Conservation (phyloP, 2,797 vertebrate genomes). For the Sebastes itinus region DNA sequence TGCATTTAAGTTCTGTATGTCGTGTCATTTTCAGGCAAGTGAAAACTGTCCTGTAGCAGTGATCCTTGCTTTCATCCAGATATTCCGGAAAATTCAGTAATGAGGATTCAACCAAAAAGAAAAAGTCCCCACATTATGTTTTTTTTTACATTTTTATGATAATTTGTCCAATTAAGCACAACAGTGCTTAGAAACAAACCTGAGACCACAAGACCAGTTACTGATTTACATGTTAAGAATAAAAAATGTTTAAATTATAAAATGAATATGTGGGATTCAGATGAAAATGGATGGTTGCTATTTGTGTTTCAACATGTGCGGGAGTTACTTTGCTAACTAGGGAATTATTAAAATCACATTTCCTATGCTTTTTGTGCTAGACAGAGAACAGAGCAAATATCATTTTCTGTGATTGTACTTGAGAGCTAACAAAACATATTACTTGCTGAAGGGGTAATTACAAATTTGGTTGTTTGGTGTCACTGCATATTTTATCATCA, state of each 20-base stretch:
- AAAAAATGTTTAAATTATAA: background rate
- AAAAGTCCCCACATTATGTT: background rate
- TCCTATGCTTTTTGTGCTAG: background rate
- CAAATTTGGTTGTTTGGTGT: background rate
- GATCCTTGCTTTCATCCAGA: background rate
- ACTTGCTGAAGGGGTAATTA: constrained; percentile 6
- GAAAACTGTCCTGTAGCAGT: background rate
- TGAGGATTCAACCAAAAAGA: background rate
- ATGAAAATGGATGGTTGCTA: background rate
- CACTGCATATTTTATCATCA: background rate
- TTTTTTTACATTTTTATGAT: background rate
- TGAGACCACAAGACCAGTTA: background rate
- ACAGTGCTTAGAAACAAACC: background rate
- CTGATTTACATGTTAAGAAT: background rate
- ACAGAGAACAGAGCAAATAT: constrained; percentile 4
- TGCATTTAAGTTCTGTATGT: background rate
- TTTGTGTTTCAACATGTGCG: background rate
- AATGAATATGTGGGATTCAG: background rate
- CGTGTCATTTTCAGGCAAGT: background rate
- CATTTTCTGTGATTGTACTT: background rate
- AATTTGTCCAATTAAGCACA: background rate
- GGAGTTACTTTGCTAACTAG: constrained; percentile 5
- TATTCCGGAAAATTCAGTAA: background rate
- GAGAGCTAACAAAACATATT: background rate
- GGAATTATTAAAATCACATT: constrained; percentile 9